Evolutionary conservation across 2,113 vertebrate genomes (phyloP), one percentile per base, ranked within the genome.

Genomic region (Periophthalmus modestus): DNA sequence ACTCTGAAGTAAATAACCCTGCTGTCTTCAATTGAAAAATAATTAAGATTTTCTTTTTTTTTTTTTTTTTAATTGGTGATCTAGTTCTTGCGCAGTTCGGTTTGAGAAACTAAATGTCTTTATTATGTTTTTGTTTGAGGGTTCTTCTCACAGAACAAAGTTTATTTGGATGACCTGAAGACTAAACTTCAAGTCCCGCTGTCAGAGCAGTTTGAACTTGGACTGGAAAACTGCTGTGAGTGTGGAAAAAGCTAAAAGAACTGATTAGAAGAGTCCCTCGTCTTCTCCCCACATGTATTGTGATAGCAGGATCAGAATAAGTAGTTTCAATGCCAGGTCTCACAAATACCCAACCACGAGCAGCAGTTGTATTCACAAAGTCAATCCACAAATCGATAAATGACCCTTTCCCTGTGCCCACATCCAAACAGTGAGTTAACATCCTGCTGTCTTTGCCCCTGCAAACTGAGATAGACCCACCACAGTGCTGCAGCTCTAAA

Each of bases 351-450:
- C 33, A 36, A 7, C 33, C 10, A 43, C n/a, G 36, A 18, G 55
- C 28, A 65, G 33, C 72, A n/a, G n/a, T 57, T 59, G 48, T 66
- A 69, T 75, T 4, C 58, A 71, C 62, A 65, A 43, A 65, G 62
- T 12, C 16, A 65, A 65, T 65, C 62, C 62, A 65, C 34, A 12
- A 65, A 39, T 39, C 62, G 39, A 65, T 65, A 65, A 65, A 65
- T 65, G 62, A 39, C 62, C 34, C 18, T 65, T 36, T 65, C 19
- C 36, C 19, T 43, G 61, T 63, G 62, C 33, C 62, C 34, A 39
- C 62, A 39, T 65, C 62, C 16, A 65, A 65, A 65, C 34, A 39
- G 62, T n/a, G 62, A 39, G 62, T 65, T 65, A 65, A n/a, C 62
- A 65, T 18, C 33, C 18, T n/a, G 62, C 62, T 65, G 62, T 39